These are phyloP conservation scores for Seriola rivoliana DNA, from an alignment of 2,113 vertebrate species.

Conservation along the genomic window DNA sequence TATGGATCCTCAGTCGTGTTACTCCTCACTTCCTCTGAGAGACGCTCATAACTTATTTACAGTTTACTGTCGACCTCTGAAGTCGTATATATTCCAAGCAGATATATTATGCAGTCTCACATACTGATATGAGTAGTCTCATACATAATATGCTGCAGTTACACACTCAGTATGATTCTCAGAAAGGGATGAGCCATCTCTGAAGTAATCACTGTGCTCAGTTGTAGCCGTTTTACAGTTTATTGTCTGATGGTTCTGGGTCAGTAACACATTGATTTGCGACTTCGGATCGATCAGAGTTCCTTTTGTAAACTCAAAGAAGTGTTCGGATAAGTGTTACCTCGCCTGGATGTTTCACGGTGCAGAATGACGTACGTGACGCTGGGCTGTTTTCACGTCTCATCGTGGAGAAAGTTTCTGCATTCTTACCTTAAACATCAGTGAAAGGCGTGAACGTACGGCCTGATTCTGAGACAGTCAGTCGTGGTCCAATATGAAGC, in stretches of 20 bases:
- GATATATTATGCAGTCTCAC: conserved; percentile 23
- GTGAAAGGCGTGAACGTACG: not conserved
- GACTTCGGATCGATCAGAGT: conserved; percentile 12
- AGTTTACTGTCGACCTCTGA: conserved; percentile 21
- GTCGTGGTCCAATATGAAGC: no score
- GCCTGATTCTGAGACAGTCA: not conserved
- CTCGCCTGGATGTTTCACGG: not conserved
- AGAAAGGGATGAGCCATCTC: not conserved
- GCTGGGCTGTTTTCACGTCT: not conserved
- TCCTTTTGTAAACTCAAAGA: not conserved
- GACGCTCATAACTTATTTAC: conserved; percentile 32
- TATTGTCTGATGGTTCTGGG: not conserved
- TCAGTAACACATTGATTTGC: conserved; percentile 15
- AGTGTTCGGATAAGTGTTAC: not conserved
- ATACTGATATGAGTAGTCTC: conserved; percentile 8
- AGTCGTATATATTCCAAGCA: not conserved
- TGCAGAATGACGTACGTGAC: not conserved
- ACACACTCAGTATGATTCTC: not conserved
- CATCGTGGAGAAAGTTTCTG: not conserved
- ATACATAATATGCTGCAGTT: conserved; percentile 8
- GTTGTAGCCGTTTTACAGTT: not conserved
- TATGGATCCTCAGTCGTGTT: not conserved
- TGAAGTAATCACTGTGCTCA: not conserved
- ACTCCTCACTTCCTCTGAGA: conserved; percentile 16
- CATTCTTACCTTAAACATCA: not conserved